Conservation (phyloP, 2,888 invertebrate genomes). For the Agrochola lychnidis region DNA sequence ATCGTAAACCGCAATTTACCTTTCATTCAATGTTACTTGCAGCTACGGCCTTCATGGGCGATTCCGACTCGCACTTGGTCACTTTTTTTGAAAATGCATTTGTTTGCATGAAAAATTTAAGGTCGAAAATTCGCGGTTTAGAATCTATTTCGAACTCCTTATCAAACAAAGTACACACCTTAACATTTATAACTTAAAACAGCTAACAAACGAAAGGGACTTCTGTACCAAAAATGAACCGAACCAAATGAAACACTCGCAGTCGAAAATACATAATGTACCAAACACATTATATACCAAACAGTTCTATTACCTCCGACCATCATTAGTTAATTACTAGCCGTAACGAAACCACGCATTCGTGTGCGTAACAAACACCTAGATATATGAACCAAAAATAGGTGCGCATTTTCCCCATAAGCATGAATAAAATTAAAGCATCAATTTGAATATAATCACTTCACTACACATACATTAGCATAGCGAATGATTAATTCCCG, state of each 20-base stretch:
- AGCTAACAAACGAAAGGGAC: background rate
- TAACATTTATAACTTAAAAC: too few species aligned
- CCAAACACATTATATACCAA: constrained; percentile 10
- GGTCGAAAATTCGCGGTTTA: background rate
- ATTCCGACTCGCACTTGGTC: too few species aligned
- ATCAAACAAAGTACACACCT: background rate
- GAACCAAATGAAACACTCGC: background rate
- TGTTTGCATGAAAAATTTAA: background rate
- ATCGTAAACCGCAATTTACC: too few species aligned
- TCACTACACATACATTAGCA: constrained; percentile 80
- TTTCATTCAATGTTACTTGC: too few species aligned
- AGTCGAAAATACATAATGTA: background rate
- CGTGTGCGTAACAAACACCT: constrained; percentile 29
- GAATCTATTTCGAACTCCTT: background rate
- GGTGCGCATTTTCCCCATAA: constrained; percentile 55
- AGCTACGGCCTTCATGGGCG: too few species aligned
- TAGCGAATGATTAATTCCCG: constrained; percentile 83
- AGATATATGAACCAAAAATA: constrained; percentile 38
- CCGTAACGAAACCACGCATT: constrained; percentile 46
- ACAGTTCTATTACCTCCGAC: constrained; percentile 46
- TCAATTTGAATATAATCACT: constrained; percentile 86
- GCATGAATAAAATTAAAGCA: constrained; percentile 67
- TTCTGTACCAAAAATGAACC: background rate
- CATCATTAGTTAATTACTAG: constrained; percentile 56
- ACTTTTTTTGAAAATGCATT: too few species aligned